Conservation (phyloP, 2,797 vertebrate species). For the Margarornis squamiger region DNA sequence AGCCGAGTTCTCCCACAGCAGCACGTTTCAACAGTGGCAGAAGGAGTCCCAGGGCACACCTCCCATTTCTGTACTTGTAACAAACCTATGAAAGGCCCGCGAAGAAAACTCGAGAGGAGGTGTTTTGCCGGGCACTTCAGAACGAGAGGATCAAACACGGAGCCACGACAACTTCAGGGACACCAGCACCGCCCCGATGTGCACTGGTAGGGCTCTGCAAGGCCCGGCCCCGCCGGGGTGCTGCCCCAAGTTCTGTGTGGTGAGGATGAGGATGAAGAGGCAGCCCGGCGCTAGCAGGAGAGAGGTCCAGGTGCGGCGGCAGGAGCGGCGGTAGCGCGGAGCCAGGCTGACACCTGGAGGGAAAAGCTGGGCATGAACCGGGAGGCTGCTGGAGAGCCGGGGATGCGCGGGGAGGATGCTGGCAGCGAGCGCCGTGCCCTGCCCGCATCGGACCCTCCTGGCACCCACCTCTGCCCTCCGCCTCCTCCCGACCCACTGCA, state of each 20-base stretch:
- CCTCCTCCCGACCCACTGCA: not conserved
- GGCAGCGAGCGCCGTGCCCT: not conserved
- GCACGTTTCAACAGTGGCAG: not conserved
- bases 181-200: no score
- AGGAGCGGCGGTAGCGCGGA: not conserved
- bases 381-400: not conserved
- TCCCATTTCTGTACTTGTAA: not conserved
- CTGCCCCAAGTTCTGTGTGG: no score
- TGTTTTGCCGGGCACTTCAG: not conserved
- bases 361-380: not conserved
- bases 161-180: not conserved
- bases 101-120: not conserved
- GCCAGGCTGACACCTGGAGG: slow-evolving; percentile 71
- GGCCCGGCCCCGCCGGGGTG: not conserved
- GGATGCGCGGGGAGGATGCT: not conserved
- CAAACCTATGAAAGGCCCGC: rapidly evolving
- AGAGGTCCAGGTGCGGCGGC: not conserved
- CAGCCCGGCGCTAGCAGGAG: not conserved
- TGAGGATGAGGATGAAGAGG: not conserved
- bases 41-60: not conserved
- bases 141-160: not conserved
- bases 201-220: no score
- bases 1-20: not conserved
- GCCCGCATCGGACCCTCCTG: not conserved
- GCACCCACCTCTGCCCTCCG: not conserved